Evolutionary conservation across 2,888 invertebrate genomes (phyloP).

Genomic region (Yponomeuta plumbellus): DNA sequence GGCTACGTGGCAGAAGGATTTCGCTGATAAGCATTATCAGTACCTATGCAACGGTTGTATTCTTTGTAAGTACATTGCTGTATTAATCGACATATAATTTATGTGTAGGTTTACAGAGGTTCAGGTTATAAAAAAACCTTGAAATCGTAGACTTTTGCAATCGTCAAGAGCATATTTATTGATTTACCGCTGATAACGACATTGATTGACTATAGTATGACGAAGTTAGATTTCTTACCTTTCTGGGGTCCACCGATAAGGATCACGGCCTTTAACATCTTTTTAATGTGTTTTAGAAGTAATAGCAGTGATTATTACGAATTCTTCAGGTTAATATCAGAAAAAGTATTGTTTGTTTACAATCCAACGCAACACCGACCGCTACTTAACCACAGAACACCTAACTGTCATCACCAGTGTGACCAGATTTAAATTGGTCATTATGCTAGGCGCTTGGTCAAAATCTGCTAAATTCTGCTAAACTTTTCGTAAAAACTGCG

Average conservation of each 20-base stretch:
- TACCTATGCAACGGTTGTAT: neutral
- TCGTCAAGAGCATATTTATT: neutral
- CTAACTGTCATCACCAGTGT: too few relatives aligned
- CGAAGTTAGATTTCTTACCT: conserved; percentile 75
- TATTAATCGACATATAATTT: neutral
- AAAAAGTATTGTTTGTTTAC: neutral
- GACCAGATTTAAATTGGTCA: too few relatives aligned
- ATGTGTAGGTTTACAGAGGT: neutral
- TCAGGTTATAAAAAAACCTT: neutral
- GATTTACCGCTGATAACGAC: neutral
- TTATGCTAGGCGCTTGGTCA: too few relatives aligned
- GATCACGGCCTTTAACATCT: conserved; percentile 90
- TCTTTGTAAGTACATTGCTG: neutral
- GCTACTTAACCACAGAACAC: too few relatives aligned
- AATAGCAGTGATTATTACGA: neutral
- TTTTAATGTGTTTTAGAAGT: neutral
- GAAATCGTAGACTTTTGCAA: neutral
- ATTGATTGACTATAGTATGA: neutral
- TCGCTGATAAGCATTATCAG: too few relatives aligned
- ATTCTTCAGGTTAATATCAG: neutral
- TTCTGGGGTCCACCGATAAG: conserved; percentile 96
- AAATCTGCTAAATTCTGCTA: too few relatives aligned
- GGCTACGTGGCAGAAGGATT: too few relatives aligned
- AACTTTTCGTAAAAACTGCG: too few relatives aligned
- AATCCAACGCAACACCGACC: neutral